Evolutionary conservation across 2,113 vertebrate genomes (phyloP).

Genomic region (Triplophysa siluroides): DNA sequence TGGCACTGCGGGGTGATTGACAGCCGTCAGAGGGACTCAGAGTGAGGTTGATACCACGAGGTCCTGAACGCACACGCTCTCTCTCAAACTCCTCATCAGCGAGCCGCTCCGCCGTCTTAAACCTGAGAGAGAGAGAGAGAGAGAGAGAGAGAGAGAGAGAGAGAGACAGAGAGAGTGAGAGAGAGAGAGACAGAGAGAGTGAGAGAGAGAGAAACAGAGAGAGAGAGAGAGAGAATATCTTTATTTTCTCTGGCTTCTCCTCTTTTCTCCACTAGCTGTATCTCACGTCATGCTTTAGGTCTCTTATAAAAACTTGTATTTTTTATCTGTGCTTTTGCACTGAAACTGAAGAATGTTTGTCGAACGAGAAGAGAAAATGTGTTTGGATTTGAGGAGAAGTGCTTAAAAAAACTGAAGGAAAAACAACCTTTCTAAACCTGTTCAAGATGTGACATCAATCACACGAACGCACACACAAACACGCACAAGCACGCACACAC

Average conservation of each 20-base stretch:
- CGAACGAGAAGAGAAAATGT: background rate
- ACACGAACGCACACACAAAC: background rate
- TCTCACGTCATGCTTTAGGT: too few relatives aligned
- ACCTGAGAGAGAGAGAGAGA: constrained; percentile 74
- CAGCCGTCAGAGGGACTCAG: constrained; percentile 76
- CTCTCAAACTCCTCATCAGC: constrained; percentile 88
- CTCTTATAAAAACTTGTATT: too few relatives aligned
- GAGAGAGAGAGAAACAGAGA: background rate
- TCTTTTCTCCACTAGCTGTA: too few relatives aligned
- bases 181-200: constrained; percentile 9
- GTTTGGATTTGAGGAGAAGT: constrained; percentile 19
- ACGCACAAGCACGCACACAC: background rate
- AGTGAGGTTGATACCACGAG: constrained; percentile 79
- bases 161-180: constrained; percentile 36
- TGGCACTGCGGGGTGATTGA: constrained; percentile 70
- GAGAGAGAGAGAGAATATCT: constrained; percentile 5
- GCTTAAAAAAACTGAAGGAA: constrained; percentile 48
- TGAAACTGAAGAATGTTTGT: too few relatives aligned
- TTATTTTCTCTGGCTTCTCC: background rate
- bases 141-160: background rate
- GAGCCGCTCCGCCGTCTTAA: constrained; percentile 91
- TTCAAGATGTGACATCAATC: constrained; percentile 60
- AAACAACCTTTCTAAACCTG: constrained; percentile 62
- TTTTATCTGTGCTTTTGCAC: too few relatives aligned
- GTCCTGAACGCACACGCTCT: constrained; percentile 77